Conservation (phyloP, 2,797 vertebrate species). For the Malurus leucopterus region DNA sequence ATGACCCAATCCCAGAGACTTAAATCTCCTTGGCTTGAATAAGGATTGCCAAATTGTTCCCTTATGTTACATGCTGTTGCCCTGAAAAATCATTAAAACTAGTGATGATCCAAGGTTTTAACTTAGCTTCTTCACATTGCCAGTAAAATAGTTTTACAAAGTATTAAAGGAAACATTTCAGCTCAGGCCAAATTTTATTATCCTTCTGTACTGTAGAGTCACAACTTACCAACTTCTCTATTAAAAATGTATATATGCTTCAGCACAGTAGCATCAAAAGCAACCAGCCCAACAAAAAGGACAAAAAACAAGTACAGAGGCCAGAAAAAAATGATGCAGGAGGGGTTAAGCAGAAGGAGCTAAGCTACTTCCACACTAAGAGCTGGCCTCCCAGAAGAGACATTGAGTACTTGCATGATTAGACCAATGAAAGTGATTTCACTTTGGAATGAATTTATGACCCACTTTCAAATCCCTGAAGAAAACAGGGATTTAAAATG, state of each 20-base stretch:
- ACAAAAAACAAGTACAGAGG: neutral
- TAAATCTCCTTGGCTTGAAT: neutral
- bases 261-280: neutral
- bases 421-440: slow-evolving; percentile 57
- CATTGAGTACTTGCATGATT: slow-evolving; percentile 39
- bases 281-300: neutral
- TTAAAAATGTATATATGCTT: neutral
- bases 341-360: neutral
- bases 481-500: slow-evolving; percentile 52
- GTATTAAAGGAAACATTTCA: neutral
- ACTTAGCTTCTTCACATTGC: neutral
- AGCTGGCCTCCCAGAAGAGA: slow-evolving; percentile 33
- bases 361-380: slow-evolving; percentile 27
- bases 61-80: neutral
- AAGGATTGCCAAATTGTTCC: neutral
- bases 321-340: neutral
- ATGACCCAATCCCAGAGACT: neutral
- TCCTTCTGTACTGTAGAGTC: neutral
- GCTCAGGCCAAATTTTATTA: neutral
- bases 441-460: slow-evolving; percentile 59
- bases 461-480: slow-evolving; percentile 61
- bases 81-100: neutral
- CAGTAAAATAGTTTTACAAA: neutral
- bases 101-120: neutral
- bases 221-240: neutral